Conservation (phyloP, 2,113 vertebrate species). For the Sander vitreus region DNA sequence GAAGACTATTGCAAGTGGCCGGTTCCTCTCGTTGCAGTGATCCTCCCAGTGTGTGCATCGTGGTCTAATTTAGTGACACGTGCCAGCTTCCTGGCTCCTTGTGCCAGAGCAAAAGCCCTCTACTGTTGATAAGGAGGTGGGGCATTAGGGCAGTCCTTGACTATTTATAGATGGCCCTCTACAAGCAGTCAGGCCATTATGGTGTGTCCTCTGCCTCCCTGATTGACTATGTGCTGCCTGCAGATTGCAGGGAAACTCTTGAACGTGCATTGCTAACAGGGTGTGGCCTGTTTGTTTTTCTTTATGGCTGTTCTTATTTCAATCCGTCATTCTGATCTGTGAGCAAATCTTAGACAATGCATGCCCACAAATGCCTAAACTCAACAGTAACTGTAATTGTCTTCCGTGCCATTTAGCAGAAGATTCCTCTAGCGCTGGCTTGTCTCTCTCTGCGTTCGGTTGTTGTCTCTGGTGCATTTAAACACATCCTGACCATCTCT, state of each 20-base stretch:
- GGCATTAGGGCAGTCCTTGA: conserved; percentile 77
- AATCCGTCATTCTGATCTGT: conserved; percentile 13
- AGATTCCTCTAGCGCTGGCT: conserved; percentile 7
- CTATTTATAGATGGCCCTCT: conserved; percentile 83
- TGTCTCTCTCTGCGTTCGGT: conserved; percentile 10
- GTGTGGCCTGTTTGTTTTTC: conserved; percentile 12
- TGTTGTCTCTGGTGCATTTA: conserved; percentile 14
- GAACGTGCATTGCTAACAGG: conserved; percentile 21
- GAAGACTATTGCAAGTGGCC: not conserved
- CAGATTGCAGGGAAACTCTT: conserved; percentile 31
- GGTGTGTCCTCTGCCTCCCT: conserved; percentile 59
- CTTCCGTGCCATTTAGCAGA: conserved; percentile 8
- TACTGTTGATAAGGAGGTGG: conserved; percentile 74
- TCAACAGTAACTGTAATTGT: not conserved
- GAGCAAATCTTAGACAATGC: conserved; percentile 3
- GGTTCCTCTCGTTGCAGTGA: conserved; percentile 11
- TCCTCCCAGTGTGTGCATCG: conserved; percentile 23
- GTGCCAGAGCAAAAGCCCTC: conserved; percentile 55
- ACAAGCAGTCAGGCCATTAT: conserved; percentile 69
- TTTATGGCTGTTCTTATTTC: conserved; percentile 8
- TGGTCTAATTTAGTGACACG: conserved; percentile 69
- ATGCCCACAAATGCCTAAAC: not conserved
- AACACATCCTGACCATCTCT: conserved; percentile 13
- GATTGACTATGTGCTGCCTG: conserved; percentile 42
- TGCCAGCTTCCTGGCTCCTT: conserved; percentile 55